Percentiles rank a stretch among this genome's conserved stretches.
Conservation (phyloP, 2,888 invertebrate genomes). For the Tipula unca region DNA sequence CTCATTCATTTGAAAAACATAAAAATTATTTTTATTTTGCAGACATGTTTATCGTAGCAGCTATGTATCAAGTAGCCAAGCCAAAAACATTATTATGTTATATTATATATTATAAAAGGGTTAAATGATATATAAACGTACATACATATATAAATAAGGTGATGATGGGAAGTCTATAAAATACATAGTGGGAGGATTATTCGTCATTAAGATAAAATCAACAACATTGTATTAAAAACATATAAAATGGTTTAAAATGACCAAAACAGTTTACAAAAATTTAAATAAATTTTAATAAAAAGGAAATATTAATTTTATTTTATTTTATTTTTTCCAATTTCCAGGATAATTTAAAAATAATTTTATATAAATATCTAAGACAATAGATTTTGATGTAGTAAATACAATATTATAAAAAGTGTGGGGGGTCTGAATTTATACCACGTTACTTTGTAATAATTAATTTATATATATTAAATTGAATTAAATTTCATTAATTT, state of each 20-base stretch:
- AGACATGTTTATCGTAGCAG: neutral
- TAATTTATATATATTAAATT: too few relatives aligned
- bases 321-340: neutral
- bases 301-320: slow-evolving; percentile 2
- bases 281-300: neutral
- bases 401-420: too few relatives aligned
- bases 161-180: neutral
- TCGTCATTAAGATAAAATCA: neutral
- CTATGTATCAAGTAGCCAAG: neutral
- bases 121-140: neutral
- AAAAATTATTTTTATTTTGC: neutral
- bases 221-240: neutral
- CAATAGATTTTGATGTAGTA: neutral
- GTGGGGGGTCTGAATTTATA: too few relatives aligned
- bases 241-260: neutral
- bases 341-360: neutral
- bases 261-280: neutral
- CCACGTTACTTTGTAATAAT: too few relatives aligned
- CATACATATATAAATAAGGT: neutral
- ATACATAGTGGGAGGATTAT: neutral
- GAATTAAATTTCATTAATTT: too few relatives aligned
- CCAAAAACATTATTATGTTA: neutral
- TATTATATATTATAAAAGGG: neutral
- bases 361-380: neutral
- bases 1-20: neutral